phyloP scores from a whole-genome alignment of 2,113 vertebrate genomes.

The Nothobranchius furzeri region DNA sequence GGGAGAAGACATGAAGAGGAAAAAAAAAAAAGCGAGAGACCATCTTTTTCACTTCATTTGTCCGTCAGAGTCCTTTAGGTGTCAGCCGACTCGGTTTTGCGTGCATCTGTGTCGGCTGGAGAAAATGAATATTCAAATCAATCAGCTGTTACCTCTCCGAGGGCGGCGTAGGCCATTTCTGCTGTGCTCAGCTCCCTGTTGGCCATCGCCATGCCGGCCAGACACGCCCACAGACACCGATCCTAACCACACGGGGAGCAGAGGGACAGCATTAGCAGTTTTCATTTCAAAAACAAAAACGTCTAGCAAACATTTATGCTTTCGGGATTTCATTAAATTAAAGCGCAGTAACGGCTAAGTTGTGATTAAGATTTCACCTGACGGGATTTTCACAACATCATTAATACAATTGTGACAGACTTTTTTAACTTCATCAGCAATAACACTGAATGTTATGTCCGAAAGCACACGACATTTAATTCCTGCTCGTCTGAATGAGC shows the following conservation, averaged over 20 bases:
- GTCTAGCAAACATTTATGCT: no score
- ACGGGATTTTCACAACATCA: no score
- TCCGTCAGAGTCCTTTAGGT: background rate
- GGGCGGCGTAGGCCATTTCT: constrained; percentile 90
- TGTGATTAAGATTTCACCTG: no score
- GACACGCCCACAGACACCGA: constrained; percentile 90
- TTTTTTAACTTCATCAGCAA: no score
- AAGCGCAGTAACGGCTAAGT: background rate
- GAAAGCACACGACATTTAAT: no score
- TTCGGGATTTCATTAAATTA: background rate
- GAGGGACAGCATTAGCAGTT: background rate
- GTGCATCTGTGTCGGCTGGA: background rate
- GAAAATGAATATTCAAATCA: background rate
- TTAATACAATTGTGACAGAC: no score
- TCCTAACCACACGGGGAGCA: constrained; percentile 77
- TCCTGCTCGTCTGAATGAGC: no score
- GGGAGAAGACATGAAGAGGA: background rate
- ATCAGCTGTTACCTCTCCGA: constrained; percentile 84
- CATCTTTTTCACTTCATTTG: background rate
- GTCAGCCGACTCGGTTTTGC: background rate
- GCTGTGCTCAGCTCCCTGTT: constrained; percentile 89
- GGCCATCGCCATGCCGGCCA: constrained; percentile 95
- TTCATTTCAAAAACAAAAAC: background rate
- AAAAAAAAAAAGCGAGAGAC: background rate
- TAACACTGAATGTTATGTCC: no score